A percentile compares a stretch with the other conserved stretches of the same genome.
phyloP scores from a whole-genome alignment of 2,797 vertebrate species.

The Pterois miles region DNA sequence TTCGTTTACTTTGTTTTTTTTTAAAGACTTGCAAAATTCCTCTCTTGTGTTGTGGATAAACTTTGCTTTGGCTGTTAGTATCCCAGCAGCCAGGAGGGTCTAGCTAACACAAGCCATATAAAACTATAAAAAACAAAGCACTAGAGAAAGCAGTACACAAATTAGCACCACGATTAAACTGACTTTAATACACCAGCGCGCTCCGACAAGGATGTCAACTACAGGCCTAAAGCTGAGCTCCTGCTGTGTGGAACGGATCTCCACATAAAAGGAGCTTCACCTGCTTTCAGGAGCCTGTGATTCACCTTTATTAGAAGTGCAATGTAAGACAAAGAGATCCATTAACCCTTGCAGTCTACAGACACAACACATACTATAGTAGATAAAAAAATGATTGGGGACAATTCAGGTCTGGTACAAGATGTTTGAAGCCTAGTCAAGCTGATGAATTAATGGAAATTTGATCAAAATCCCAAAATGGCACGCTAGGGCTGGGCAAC shows the following conservation, averaged over 20 bases:
- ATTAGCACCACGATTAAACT: too few relatives aligned
- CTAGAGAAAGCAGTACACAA: background rate
- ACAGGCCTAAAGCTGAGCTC: background rate
- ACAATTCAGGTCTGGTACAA: background rate
- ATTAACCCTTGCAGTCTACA: too few relatives aligned
- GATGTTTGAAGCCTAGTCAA: slow-evolving; percentile 11
- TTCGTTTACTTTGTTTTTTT: background rate
- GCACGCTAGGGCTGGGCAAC: too few relatives aligned
- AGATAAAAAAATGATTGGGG: background rate
- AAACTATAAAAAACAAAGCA: background rate
- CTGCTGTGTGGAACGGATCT: background rate
- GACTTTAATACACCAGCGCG: background rate
- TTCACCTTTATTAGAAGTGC: background rate
- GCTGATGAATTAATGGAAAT: too few relatives aligned
- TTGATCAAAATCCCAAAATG: too few relatives aligned
- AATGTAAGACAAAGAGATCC: background rate
- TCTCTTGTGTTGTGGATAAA: slow-evolving; percentile 9
- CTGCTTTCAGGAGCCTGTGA: background rate
- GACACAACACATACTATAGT: background rate
- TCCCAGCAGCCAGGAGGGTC: background rate
- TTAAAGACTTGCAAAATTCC: background rate
- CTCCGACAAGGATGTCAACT: background rate
- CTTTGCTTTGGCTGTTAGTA: slow-evolving; percentile 27
- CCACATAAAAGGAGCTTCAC: background rate
- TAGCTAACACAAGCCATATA: background rate